Percentiles rank a stretch among this genome's conserved stretches.
Evolutionary conservation across 2,113 vertebrate species (phyloP).

Genomic region (Platysteira castanea): DNA sequence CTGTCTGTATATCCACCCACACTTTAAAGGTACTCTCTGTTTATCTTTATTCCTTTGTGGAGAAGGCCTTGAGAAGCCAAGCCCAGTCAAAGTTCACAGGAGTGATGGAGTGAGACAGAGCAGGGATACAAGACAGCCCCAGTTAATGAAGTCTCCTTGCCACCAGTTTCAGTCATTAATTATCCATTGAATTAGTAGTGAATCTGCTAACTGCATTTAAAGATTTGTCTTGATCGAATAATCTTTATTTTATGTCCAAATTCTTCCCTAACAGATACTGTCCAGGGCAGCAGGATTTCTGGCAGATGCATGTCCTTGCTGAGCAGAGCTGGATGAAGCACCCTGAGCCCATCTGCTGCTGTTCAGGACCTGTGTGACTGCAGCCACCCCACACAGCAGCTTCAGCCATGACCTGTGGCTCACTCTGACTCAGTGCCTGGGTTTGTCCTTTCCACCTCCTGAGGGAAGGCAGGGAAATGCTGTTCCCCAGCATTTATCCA

Average conservation of each 20-base stretch:
- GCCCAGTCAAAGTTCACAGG: neutral
- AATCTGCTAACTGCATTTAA: neutral
- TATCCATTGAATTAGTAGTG: neutral
- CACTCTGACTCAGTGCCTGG: neutral
- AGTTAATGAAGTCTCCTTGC: neutral
- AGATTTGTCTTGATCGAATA: neutral
- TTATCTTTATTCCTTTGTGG: neutral
- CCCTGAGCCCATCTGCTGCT: neutral
- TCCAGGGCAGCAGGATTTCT: neutral
- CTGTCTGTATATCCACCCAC: neutral
- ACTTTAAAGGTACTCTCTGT: neutral
- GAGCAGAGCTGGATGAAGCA: neutral
- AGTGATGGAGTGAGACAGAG: neutral
- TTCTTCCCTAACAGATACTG: neutral
- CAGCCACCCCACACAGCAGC: neutral
- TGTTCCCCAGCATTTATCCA: fast-evolving
- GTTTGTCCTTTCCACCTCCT: neutral
- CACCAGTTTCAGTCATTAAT: neutral
- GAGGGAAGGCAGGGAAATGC: neutral
- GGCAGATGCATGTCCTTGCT: neutral
- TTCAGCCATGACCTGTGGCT: neutral
- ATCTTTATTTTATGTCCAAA: neutral
- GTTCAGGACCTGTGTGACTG: neutral
- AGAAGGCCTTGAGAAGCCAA: neutral
- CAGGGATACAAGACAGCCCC: neutral